phyloP scores from a whole-genome alignment of 1,140 invertebrate species.

The Hypothenemus hampei region DNA sequence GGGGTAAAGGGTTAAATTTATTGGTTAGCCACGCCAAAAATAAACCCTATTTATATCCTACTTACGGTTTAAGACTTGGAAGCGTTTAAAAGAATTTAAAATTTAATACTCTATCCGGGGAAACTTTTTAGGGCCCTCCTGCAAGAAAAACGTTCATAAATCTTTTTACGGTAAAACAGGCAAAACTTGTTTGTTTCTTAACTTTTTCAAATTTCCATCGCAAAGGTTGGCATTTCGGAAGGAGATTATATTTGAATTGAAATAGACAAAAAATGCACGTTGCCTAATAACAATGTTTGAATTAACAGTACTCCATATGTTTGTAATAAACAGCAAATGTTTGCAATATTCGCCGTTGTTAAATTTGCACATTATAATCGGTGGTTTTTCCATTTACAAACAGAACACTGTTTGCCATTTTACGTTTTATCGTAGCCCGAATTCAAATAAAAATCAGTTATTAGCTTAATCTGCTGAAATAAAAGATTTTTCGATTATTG shows the following conservation, averaged over 20 bases:
- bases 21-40: no score
- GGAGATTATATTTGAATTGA: no score
- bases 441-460: constrained; percentile 9
- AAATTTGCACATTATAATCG: constrained; percentile 9
- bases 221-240: no score
- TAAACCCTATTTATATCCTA: background rate
- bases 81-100: background rate
- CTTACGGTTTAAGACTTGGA: background rate
- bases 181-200: no score
- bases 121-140: background rate
- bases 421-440: background rate
- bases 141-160: background rate
- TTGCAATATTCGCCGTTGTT: constrained; percentile 3
- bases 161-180: background rate
- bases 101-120: background rate
- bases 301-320: no score
- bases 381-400: background rate
- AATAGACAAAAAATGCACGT: no score
- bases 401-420: constrained; percentile 1
- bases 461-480: background rate
- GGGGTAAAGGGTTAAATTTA: no score
- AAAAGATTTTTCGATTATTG: no score
- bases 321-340: constrained; percentile 3
- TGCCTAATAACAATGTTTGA: no score
- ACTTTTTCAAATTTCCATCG: no score